These are phyloP conservation scores for Cinara cedri DNA, from an alignment of 2,888 invertebrate genomes.

Conservation along the genomic window DNA sequence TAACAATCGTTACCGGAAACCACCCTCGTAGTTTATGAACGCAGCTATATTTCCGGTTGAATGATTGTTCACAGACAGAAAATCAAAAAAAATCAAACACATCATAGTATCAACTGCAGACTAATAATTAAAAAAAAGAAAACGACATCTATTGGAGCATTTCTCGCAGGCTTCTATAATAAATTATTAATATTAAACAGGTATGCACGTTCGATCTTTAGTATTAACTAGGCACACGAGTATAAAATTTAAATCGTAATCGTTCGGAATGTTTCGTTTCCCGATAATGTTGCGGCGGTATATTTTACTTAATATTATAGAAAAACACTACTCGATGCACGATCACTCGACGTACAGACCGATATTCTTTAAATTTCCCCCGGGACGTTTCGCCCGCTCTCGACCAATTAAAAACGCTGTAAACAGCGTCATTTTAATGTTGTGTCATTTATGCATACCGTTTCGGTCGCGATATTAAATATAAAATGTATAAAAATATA, in stretches of 20 bases:
- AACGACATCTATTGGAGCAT: too few relatives aligned
- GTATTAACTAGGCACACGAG: background rate
- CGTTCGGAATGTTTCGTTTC: background rate
- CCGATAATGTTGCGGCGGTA: background rate
- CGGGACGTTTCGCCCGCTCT: background rate
- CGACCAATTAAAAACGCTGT: slow-evolving; percentile 13
- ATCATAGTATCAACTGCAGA: background rate
- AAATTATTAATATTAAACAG: background rate
- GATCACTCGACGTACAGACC: background rate
- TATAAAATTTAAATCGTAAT: background rate
- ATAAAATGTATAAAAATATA: background rate
- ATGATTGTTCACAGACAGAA: too few relatives aligned
- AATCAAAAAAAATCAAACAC: background rate
- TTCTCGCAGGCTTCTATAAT: too few relatives aligned
- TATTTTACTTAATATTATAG: too few relatives aligned
- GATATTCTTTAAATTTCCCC: slow-evolving; percentile 11
- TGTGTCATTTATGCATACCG: background rate
- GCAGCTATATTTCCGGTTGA: too few relatives aligned
- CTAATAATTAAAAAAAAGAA: too few relatives aligned
- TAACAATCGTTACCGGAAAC: too few relatives aligned
- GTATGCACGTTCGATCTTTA: background rate
- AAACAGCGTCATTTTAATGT: background rate
- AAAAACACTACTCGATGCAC: too few relatives aligned
- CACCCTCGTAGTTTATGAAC: too few relatives aligned
- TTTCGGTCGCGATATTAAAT: background rate